phyloP scores from a whole-genome alignment of 2,113 vertebrate genomes.

The Symphodus melops region DNA sequence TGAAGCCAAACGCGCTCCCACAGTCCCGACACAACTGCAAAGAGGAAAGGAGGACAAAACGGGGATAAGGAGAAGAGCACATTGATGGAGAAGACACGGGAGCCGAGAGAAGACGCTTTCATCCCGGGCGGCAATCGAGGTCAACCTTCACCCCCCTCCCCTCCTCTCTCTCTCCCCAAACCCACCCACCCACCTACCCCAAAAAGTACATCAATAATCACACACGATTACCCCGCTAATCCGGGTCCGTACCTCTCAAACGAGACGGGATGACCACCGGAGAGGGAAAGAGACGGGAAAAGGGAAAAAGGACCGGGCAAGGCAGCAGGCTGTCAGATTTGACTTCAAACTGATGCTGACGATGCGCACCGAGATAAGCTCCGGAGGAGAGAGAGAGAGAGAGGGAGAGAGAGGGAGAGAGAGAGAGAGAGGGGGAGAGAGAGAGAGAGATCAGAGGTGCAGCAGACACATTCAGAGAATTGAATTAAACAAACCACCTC shows the following conservation, averaged over 20 bases:
- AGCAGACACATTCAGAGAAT: conserved; percentile 20
- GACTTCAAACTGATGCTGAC: conserved; percentile 81
- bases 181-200: not conserved
- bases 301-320: conserved; percentile 39
- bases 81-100: conserved; percentile 41
- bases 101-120: conserved; percentile 22
- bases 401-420: conserved; percentile 8
- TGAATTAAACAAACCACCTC: conserved; percentile 29
- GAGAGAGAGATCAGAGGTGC: conserved; percentile 32
- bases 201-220: conserved; percentile 70
- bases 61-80: conserved; percentile 36
- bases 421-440: conserved; percentile 17
- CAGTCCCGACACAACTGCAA: conserved; percentile 73
- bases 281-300: conserved; percentile 37
- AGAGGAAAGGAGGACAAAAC: conserved; percentile 12
- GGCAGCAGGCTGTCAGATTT: conserved; percentile 74
- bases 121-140: conserved; percentile 69
- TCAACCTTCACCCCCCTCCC: conserved; percentile 37
- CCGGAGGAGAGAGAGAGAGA: conserved; percentile 26
- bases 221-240: conserved; percentile 53
- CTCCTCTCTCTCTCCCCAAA: not conserved
- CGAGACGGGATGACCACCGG: conserved; percentile 58
- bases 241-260: conserved; percentile 56
- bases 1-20: conserved; percentile 73
- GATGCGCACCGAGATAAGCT: conserved; percentile 81